Evolutionary conservation across 2,888 invertebrate species (phyloP), one percentile per base, ranked within the genome.

Genomic region (Drosophila mulleri): DNA sequence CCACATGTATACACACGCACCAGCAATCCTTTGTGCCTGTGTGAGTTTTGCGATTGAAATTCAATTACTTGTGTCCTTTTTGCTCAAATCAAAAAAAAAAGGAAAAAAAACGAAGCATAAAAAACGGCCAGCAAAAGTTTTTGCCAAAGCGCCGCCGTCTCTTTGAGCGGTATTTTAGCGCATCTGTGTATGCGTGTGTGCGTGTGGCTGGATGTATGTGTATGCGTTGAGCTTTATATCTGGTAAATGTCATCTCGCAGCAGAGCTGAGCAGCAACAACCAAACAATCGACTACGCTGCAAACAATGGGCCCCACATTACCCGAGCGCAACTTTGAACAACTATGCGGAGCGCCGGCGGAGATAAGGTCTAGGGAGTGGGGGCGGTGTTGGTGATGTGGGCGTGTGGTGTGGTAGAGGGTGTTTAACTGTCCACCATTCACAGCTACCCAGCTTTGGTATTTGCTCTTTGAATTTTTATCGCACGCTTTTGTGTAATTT

Each of bases 11-110:
- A 76, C 53, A 71, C 71, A 69, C 67, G 61, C 66, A 67, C 48
- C 37, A 66, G 56, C 63, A 65, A 72, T 67, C 75, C 70, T 64
- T 58, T 65, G 67, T 70, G 67, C 64, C 41, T 72, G 72, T 71
- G 80, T 72, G 75, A 66, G 74, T 63, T 61, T 81, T 82, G 86
- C 81, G 89, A 89, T 87, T 87, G 90, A 89, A 87, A 87, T 87
- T 87, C 86, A 87, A 87, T 87, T 87, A 89, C 86, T 83, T 89
- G 86, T 87, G 90, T 88, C 86, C 88, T 77, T 89, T 89, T 89
- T 89, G 69, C 70, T 80, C 80, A 67, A 53, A 29, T 29, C 29
- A 29, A 29, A 18, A 14, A 44, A 44, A 20, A 23, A 37, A 26
- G 26, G 72, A 73, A 44, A 20, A 20, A 23, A n/a, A n/a, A 16